Evolutionary conservation across 1,140 invertebrate genomes (phyloP).

Genomic region (Hyles vespertilio): DNA sequence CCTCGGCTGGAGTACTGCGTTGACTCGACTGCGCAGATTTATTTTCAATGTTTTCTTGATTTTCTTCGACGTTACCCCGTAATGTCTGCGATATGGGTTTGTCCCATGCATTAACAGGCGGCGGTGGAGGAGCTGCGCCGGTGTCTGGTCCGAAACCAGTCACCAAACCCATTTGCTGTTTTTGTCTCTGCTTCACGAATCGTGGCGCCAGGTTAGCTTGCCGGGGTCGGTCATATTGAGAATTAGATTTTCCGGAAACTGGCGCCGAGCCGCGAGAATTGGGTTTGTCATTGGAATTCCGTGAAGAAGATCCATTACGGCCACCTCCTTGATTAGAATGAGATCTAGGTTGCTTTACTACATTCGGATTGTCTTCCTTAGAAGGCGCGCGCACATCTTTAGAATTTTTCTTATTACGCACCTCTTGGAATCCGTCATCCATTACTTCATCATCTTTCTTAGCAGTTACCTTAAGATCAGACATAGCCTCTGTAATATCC

Average conservation of each 20-base stretch:
- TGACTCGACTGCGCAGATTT: constrained; percentile 75
- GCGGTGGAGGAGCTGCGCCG: constrained; percentile 78
- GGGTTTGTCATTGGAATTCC: constrained; percentile 71
- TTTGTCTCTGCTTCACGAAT: constrained; percentile 84
- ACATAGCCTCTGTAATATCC: constrained; percentile 61
- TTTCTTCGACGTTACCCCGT: constrained; percentile 70
- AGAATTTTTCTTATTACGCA: constrained; percentile 86
- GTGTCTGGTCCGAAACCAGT: constrained; percentile 54
- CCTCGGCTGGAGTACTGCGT: constrained; percentile 78
- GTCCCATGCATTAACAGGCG: constrained; percentile 89
- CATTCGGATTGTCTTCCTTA: constrained; percentile 73
- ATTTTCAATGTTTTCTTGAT: constrained; percentile 59
- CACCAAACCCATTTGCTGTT: constrained; percentile 61
- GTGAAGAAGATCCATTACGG: constrained; percentile 63
- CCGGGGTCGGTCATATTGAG: constrained; percentile 78
- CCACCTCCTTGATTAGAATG: constrained; percentile 66
- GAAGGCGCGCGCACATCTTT: constrained; percentile 77
- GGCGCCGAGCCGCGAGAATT: constrained; percentile 54
- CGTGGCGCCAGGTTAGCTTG: constrained; percentile 84
- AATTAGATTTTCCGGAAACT: constrained; percentile 51
- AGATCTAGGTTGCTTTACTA: constrained; percentile 61
- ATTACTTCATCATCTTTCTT: constrained; percentile 69
- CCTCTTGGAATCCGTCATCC: constrained; percentile 91
- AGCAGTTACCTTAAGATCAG: constrained; percentile 59
- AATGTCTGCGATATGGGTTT: constrained; percentile 85